Conservation (phyloP, 2,888 invertebrate genomes). For the Aphidoletes aphidimyza region DNA sequence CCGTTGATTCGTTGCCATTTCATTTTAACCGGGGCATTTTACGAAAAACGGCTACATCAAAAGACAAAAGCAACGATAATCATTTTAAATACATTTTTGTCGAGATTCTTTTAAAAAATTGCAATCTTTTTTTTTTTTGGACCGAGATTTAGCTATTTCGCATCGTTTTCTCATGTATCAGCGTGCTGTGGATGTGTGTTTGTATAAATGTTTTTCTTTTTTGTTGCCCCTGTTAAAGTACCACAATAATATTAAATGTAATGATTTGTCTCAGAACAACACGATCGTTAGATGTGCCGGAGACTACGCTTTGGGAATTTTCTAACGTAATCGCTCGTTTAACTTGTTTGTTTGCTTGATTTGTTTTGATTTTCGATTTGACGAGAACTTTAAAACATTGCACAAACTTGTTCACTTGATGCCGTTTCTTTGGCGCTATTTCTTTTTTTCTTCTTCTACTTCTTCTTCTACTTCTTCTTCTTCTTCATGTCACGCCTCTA, state of each 20-base stretch:
- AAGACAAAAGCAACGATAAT: background rate
- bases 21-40: background rate
- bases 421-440: background rate
- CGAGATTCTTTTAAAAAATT: background rate
- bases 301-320: conserved; percentile 9
- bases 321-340: conserved; percentile 4
- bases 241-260: background rate
- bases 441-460: background rate
- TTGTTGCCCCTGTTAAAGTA: background rate
- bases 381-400: background rate
- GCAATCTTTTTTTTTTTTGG: conserved; percentile 14
- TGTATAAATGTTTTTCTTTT: too few species aligned
- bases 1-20: background rate
- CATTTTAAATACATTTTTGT: background rate
- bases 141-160: conserved; percentile 22
- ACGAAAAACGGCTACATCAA: background rate
- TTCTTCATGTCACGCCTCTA: background rate
- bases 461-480: background rate
- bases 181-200: too few species aligned
- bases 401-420: background rate
- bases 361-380: conserved; percentile 20
- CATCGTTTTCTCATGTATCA: background rate
- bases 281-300: conserved; percentile 19
- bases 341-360: conserved; percentile 40
- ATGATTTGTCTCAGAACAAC: conserved; percentile 45